Conservation (phyloP, 53 echinoderm and acorn worm genomes). For the Mesocentrotus franciscanus region DNA sequence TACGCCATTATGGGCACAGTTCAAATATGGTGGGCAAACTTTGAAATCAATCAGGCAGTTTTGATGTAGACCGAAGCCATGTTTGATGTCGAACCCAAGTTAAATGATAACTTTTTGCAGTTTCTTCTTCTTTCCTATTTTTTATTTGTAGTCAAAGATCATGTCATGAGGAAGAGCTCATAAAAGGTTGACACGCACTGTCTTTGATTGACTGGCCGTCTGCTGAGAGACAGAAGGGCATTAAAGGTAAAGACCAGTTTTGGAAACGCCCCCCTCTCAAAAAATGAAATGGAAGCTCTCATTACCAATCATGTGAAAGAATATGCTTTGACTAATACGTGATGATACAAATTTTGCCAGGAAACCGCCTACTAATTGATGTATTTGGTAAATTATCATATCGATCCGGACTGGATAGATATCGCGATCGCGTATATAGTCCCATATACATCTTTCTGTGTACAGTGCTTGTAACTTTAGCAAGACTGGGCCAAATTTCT, state of each 20-base stretch:
- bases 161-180: not conserved
- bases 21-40: constrained; percentile 45
- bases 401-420: too few relatives aligned
- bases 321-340: too few relatives aligned
- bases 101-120: not conserved
- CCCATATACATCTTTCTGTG: too few relatives aligned
- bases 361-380: too few relatives aligned
- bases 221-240: not conserved
- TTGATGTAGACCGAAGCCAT: constrained; percentile 51
- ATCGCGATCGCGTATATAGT: too few relatives aligned
- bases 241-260: not conserved
- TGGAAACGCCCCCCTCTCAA: too few relatives aligned
- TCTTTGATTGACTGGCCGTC: not conserved
- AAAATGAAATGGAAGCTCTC: too few relatives aligned
- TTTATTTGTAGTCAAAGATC: not conserved
- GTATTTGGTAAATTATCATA: too few relatives aligned
- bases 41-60: constrained; percentile 37
- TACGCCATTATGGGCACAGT: constrained; percentile 29
- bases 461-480: too few relatives aligned
- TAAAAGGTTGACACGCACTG: not conserved
- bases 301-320: too few relatives aligned
- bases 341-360: too few relatives aligned
- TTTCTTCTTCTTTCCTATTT: not conserved
- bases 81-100: constrained; percentile 14
- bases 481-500: too few relatives aligned